Percentiles rank a stretch among this genome's conserved stretches.
Evolutionary conservation across 1,140 invertebrate genomes (phyloP).

Genomic region (Hyles vespertilio): DNA sequence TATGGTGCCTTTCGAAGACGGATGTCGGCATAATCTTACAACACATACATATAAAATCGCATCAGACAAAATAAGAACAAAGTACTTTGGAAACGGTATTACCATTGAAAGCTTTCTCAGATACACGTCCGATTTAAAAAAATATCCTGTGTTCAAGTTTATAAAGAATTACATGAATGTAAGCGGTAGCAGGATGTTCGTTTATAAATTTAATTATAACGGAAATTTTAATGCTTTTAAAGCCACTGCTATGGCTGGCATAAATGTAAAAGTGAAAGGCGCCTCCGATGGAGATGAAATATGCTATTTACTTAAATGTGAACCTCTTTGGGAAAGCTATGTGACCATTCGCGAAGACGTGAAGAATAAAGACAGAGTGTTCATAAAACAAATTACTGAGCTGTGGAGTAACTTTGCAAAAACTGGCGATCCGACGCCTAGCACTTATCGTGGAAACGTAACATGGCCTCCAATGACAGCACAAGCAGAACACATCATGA

Average conservation of each 20-base stretch:
- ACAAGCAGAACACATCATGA: constrained; percentile 39
- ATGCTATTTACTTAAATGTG: constrained; percentile 60
- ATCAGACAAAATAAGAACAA: constrained; percentile 37
- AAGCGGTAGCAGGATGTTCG: constrained; percentile 32
- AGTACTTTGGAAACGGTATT: constrained; percentile 42
- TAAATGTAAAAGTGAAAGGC: constrained; percentile 41
- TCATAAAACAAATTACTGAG: constrained; percentile 53
- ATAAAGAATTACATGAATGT: constrained; percentile 29
- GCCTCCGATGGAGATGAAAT: constrained; percentile 58
- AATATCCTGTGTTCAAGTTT: constrained; percentile 56
- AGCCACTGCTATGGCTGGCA: constrained; percentile 36
- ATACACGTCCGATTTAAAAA: constrained; percentile 46
- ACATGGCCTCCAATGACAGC: constrained; percentile 45
- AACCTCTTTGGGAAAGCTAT: constrained; percentile 53
- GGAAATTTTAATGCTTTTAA: constrained; percentile 53
- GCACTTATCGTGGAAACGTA: constrained; percentile 18
- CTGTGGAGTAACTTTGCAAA: constrained; percentile 74
- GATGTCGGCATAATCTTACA: constrained; percentile 41
- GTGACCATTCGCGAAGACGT: constrained; percentile 35
- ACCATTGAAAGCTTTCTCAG: constrained; percentile 39
- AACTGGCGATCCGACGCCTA: constrained; percentile 54
- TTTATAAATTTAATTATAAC: constrained; percentile 59
- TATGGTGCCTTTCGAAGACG: constrained; percentile 50
- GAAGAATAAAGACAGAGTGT: constrained; percentile 38
- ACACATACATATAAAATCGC: constrained; percentile 34